Evolutionary conservation across 2,797 vertebrate species (phyloP).

Genomic region (Triplophysa bombifrons): DNA sequence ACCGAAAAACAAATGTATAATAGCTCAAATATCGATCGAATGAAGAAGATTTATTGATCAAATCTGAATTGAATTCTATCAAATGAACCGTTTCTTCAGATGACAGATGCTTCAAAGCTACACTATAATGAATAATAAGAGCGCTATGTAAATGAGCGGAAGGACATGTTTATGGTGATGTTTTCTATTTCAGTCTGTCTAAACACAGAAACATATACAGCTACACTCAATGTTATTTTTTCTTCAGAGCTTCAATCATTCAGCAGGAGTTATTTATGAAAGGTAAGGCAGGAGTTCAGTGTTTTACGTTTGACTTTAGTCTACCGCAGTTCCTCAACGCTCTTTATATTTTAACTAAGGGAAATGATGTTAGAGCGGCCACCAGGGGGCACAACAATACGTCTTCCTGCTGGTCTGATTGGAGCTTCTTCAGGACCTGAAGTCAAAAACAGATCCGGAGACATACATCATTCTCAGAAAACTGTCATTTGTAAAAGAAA

Average conservation of each 20-base stretch:
- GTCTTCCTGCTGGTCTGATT: slow-evolving; percentile 90
- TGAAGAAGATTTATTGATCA: too few relatives aligned
- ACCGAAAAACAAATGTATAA: neutral
- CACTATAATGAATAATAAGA: neutral
- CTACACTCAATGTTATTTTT: slow-evolving; percentile 9
- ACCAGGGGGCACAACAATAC: slow-evolving; percentile 92
- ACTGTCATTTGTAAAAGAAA: too few relatives aligned
- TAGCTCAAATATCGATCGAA: too few relatives aligned
- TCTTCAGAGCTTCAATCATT: slow-evolving; percentile 63
- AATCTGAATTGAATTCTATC: too few relatives aligned
- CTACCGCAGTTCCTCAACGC: slow-evolving; percentile 35
- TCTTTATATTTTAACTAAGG: slow-evolving; percentile 84
- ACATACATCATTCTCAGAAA: too few relatives aligned
- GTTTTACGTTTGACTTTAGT: slow-evolving; percentile 74
- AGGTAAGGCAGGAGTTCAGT: slow-evolving; percentile 97
- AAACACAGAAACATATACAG: slow-evolving; percentile 26
- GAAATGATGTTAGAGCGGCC: slow-evolving; percentile 98
- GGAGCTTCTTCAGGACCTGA: slow-evolving; percentile 78
- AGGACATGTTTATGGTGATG: neutral
- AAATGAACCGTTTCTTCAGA: neutral
- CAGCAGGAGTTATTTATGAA: slow-evolving; percentile 86
- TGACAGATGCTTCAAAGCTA: neutral
- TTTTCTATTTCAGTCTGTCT: neutral
- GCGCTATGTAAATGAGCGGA: neutral
- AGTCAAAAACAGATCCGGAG: neutral